A percentile compares a stretch with the other conserved stretches of the same genome.
Evolutionary conservation across 2,797 vertebrate genomes (phyloP).

Genomic region (Setipinna tenuifilis): DNA sequence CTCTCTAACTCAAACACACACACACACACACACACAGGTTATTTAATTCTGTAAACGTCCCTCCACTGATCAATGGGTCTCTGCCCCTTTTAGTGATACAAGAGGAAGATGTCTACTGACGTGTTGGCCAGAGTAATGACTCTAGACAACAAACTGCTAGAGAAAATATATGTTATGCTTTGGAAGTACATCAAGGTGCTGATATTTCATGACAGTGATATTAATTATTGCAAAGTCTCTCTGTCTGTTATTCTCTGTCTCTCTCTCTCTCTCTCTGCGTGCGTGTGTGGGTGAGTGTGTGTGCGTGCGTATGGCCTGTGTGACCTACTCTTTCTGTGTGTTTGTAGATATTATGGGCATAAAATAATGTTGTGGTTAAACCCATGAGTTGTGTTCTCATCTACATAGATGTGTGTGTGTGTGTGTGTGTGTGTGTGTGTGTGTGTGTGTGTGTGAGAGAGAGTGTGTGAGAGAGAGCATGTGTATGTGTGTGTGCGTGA

Average conservation of each 20-base stretch:
- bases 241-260: background rate
- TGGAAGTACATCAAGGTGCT: too few relatives aligned
- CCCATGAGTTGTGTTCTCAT: background rate
- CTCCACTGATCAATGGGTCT: background rate
- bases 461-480: too few relatives aligned
- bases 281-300: background rate
- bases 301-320: background rate
- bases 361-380: too few relatives aligned
- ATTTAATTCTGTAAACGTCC: background rate
- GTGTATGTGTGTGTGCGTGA: too few relatives aligned
- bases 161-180: too few relatives aligned
- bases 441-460: background rate
- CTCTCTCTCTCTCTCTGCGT: background rate
- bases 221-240: too few relatives aligned
- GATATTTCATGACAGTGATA: too few relatives aligned
- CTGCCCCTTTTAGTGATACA: background rate
- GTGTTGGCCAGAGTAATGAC: background rate
- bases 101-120: background rate
- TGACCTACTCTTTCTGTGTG: background rate
- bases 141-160: background rate
- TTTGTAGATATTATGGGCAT: too few relatives aligned
- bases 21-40: constrained; percentile 42
- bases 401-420: background rate
- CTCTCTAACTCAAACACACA: too few relatives aligned
- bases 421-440: background rate